Base-by-base conservation (phyloP, 2,888 invertebrate species). In the Lottia scabra region DNA sequence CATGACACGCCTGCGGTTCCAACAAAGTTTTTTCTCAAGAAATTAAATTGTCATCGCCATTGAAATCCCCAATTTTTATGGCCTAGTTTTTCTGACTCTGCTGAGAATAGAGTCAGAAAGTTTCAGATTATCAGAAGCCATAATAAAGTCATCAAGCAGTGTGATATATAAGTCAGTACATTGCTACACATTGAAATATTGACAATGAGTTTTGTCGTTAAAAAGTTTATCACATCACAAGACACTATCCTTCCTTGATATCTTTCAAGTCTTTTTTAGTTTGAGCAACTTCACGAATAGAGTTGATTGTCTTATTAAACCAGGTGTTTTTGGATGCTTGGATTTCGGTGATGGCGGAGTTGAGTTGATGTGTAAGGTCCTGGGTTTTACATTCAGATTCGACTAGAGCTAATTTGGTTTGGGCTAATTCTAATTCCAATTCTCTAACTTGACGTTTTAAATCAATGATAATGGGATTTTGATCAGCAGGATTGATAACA, bases 371-470 rank as follows among this genome's bases (percentile, higher is more conserved):
- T 56, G 95, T 95, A 77, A 99, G 91, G 73, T 88, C 95, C 92
- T 98, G 98, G 90, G 96, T 97, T 87, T 94, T 93, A 91, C 98
- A 98, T 91, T 98, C 96, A 0, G 97, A 96, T 90, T 99, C 98
- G 6, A 99, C 99, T 80, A 98, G 94, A 0, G 97, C 97, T 79
- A 99, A 91, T 90, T 99, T 99, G 0, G 98, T 97, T 89, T 97
- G 96, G 2, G 99, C 99, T 80, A 99, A 91, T 87, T 99, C 98
- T 74, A 98, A 91, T 89, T 99, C 99, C 23, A 99, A 91, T 88
- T 97, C 97, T 3, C 96, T 82, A 26, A 89, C 84, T 78, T 86
- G 82, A 27, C 81, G 76, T 63, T 87, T 85, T 43, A 85, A 79
- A 46, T 86, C 84, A 27, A 82, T 75, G 5, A 86, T 72, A 38